Base-by-base conservation (phyloP, 2,113 vertebrate genomes). In the Rhinopithecus roxellana region DNA sequence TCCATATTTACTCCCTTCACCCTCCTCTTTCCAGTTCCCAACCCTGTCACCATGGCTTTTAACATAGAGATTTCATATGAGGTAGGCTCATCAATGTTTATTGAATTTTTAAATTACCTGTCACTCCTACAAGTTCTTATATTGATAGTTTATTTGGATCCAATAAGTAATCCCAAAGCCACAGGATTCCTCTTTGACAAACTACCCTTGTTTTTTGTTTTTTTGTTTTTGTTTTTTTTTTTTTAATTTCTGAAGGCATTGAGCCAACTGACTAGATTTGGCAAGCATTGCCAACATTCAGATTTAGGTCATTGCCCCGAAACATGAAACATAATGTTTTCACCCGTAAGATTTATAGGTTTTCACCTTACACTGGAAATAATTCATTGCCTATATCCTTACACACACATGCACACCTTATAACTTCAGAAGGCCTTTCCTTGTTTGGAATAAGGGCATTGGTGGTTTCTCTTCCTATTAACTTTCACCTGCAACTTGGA, bases 231-330 rank as follows among this genome's bases (percentile, higher is more conserved):
- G 38, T 38, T 0, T 10, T 61, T 64, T 13, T 11, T 83, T 86
- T 80, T 80, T 95, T 13, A 50, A 93, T 80, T 89, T 93, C 72
- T 91, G n/a, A 96, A 91, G 75, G 55, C 52, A 90, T 43, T 79
- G 43, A 74, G 38, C 35, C 45, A 89, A 88, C 43, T 93, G 72
- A 85, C 43, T 77, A 69, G n/a, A 78, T 55, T 52, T 77, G 55
- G 11, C 27, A 94, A 38, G 38, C 27, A n/a, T 67, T 8, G 3
- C 22, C 18, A 57, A 50, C 18, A 40, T 75, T 67, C 45, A 57
- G 75, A 75, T 9, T 94, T 94, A 45, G 32, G 55, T 55, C 38
- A 67, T 45, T 35, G 7, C 27, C 18, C 57, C 75, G 67, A 16
- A 69, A 32, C 67, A 69, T 35, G n/a, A 81, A 93, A 59, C 43